These are phyloP conservation scores for Lamellibrachia satsuma DNA, from an alignment of 2,888 invertebrate species.

Conservation along the genomic window DNA sequence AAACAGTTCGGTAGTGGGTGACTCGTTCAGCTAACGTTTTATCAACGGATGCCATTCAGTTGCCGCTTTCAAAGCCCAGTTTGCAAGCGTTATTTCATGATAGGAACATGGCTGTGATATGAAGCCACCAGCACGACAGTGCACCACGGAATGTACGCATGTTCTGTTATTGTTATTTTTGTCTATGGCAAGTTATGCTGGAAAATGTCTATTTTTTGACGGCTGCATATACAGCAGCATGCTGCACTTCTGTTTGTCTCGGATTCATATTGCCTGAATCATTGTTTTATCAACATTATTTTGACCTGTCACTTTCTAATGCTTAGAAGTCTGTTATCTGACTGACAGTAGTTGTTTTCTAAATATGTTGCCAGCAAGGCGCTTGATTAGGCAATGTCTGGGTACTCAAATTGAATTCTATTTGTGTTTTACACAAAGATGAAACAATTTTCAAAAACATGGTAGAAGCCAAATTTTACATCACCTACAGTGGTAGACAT, in stretches of 20 bases:
- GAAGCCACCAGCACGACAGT: constrained; percentile 6
- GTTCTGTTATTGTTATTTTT: neutral
- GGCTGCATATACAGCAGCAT: neutral
- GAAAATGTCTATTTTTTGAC: neutral
- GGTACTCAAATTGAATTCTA: neutral
- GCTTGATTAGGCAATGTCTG: neutral
- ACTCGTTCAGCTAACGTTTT: neutral
- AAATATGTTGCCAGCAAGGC: neutral
- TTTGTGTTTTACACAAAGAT: neutral
- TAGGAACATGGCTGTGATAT: neutral
- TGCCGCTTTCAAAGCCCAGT: neutral
- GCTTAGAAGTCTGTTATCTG: neutral
- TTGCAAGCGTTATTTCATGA: neutral
- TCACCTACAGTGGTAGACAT: neutral
- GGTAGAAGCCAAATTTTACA: neutral
- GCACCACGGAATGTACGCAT: neutral
- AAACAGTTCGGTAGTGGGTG: neutral
- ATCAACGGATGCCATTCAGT: neutral
- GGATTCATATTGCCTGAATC: neutral
- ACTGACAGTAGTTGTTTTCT: neutral
- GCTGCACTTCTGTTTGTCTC: neutral
- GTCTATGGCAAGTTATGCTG: neutral
- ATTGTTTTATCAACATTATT: neutral
- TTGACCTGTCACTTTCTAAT: neutral
- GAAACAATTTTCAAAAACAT: neutral